These are phyloP conservation scores for Phalacrocorax brasilianus DNA, from an alignment of 2,113 vertebrate genomes.

Conservation along the genomic window DNA sequence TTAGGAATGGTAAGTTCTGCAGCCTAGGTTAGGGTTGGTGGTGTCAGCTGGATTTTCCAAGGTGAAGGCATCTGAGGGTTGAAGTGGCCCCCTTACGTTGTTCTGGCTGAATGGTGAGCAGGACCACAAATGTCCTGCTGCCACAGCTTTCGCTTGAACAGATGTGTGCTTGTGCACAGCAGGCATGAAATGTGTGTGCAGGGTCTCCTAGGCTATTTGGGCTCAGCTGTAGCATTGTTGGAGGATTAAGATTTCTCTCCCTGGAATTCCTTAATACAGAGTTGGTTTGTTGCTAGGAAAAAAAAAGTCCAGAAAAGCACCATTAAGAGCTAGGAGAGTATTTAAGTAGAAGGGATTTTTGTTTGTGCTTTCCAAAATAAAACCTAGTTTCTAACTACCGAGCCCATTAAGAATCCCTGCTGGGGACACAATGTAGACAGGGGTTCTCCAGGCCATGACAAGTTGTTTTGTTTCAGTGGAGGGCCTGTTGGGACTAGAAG, in stretches of 20 bases:
- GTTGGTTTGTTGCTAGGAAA: neutral
- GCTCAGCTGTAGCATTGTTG: neutral
- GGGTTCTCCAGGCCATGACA: neutral
- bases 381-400: neutral
- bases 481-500: slow-evolving; percentile 41
- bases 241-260: neutral
- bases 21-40: neutral
- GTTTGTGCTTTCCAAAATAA: neutral
- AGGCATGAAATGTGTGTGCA: neutral
- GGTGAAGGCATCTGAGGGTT: neutral
- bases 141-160: neutral
- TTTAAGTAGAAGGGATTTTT: neutral
- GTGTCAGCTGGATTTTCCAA: neutral
- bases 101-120: neutral
- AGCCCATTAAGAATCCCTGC: slow-evolving; percentile 4
- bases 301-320: neutral
- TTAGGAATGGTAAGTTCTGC: neutral
- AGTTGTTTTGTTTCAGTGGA: neutral
- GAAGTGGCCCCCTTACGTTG: neutral
- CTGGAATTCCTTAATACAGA: neutral
- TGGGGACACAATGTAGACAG: neutral
- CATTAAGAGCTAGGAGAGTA: neutral
- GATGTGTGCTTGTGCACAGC: neutral
- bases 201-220: neutral
- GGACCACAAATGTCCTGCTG: neutral